Base-by-base conservation (phyloP, 2,888 invertebrate genomes). In the Thereva nobilitata region DNA sequence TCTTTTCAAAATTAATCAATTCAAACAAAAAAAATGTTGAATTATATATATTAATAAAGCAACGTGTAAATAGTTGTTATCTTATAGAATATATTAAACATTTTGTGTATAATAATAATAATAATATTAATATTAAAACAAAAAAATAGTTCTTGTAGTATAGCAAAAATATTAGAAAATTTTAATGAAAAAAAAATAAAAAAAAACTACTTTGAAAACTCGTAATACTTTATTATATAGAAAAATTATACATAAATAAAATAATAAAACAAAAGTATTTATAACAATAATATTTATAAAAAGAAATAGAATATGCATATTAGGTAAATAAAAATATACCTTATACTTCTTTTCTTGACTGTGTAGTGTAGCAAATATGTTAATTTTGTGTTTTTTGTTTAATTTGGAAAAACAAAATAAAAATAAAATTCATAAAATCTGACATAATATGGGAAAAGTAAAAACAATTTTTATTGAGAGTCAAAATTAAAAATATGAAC, bases 381-480 rank as follows among this genome's bases (percentile, higher is more conserved):
- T 64, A 53, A 41, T 7, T 44, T 40, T 41, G 35, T 37, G 41
- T 40, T 37, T 42, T 34, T 38, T n/a, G n/a, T n/a, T 47, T n/a
- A 42, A 40, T 23, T 63, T 9, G 23, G n/a, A 12, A 61, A 45
- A 49, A 64, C 9, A 45, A 45, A 45, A 45, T 10, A 44, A n/a
- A 9, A 45, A 45, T 8, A 9, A 47, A 41, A 64, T n/a, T 41
- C 41, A 38, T 55, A 53, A 55, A 68, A 68, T 70, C 70, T 70
- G 70, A 70, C 70, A 65, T 57, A 65, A 68, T 52, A 67, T 67
- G 70, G 70, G 68, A 70, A 67, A 59, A 53, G 35, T 41, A 38
- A 41, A 41, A 35, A 52, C n/a, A 44, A 42, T 55, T 55, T 5
- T 38, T 41, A 41, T 40, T 40, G 12, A 41, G 41, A 38, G 12